phyloP scores from a whole-genome alignment of 92 coral and sea anemone genomes.

The Micromussa lordhowensis region DNA sequence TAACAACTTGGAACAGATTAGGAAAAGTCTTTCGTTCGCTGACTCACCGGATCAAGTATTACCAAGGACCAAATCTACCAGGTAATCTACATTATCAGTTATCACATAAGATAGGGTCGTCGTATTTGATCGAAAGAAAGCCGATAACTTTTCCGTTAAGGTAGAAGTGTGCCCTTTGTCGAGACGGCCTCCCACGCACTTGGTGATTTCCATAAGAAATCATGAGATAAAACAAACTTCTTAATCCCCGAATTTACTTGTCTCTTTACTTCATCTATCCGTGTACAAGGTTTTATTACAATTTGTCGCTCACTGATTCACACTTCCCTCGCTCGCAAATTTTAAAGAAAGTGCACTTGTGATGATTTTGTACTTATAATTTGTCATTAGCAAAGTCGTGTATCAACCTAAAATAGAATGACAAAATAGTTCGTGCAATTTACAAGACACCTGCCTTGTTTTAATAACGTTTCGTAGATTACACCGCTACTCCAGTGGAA shows the following conservation, averaged over 20 bases:
- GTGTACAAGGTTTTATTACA: background rate
- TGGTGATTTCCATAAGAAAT: background rate
- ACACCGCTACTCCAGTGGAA: background rate
- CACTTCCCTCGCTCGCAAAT: background rate
- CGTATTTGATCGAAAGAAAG: background rate
- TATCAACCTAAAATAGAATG: background rate
- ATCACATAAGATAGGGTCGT: background rate
- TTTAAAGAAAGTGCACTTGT: background rate
- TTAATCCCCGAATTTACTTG: background rate
- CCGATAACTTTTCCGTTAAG: background rate
- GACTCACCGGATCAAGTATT: background rate
- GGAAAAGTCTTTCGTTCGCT: background rate
- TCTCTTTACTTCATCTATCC: background rate
- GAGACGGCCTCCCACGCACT: background rate
- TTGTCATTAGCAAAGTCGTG: background rate
- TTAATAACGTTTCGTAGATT: background rate
- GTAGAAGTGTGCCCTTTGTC: background rate
- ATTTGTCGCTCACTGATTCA: background rate
- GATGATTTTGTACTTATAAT: background rate
- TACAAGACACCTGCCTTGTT: conserved; percentile 8
- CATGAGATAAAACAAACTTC: background rate
- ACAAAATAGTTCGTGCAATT: background rate
- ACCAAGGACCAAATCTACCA: background rate
- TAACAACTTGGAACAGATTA: background rate
- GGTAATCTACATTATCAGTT: background rate